Evolutionary conservation across 2,888 invertebrate genomes (phyloP).

Genomic region (Patella depressa): DNA sequence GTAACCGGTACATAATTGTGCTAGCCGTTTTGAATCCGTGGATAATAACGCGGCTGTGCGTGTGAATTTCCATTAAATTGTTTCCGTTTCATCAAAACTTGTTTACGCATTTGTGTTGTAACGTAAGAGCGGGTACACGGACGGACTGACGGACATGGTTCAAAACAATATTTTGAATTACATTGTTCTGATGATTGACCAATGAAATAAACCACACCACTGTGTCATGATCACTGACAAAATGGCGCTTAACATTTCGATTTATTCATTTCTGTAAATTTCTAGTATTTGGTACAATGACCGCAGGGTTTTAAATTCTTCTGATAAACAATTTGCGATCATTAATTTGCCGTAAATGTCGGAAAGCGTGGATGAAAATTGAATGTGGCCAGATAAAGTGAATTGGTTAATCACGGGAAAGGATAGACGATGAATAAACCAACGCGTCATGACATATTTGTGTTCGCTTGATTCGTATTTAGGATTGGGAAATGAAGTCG

Average conservation of each 20-base stretch:
- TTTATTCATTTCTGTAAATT: neutral
- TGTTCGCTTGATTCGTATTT: too few species aligned
- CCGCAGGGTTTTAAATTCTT: conserved; percentile 3
- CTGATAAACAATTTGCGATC: neutral
- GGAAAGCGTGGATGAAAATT: conserved; percentile 1
- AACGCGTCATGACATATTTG: neutral
- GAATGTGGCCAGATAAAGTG: conserved; percentile 7
- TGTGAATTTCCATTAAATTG: too few species aligned
- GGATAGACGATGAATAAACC: conserved; percentile 1
- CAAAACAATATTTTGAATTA: neutral
- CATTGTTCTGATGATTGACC: neutral
- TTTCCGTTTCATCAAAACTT: too few species aligned
- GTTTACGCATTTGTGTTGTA: too few species aligned
- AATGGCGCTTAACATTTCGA: neutral
- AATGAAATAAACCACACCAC: too few species aligned
- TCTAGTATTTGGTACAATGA: neutral
- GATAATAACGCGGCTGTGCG: too few species aligned
- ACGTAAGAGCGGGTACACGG: too few species aligned
- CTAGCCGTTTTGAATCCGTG: too few species aligned
- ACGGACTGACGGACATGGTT: too few species aligned
- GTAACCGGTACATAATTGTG: too few species aligned
- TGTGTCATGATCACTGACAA: too few species aligned
- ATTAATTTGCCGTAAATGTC: neutral
- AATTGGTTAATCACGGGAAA: conserved; percentile 5
- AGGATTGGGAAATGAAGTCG: too few species aligned